Conservation (phyloP, 2,888 invertebrate species). For the Nycteola revayana region DNA sequence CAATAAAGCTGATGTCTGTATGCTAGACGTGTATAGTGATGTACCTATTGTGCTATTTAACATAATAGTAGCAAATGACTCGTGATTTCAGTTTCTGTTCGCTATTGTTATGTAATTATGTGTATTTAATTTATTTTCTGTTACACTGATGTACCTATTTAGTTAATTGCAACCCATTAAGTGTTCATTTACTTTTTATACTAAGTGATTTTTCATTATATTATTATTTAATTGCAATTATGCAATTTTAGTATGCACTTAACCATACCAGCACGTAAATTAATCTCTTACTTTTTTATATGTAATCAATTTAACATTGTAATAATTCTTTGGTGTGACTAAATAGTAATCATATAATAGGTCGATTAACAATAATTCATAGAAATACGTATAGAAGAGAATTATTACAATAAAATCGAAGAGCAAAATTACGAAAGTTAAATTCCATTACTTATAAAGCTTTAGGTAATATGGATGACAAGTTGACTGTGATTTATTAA, state of each 20-base stretch:
- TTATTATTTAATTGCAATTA: too few relatives aligned
- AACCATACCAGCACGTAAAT: too few relatives aligned
- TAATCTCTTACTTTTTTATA: too few relatives aligned
- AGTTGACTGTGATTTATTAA: slow-evolving; percentile 30
- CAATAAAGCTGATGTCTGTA: slow-evolving; percentile 14
- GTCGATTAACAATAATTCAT: too few relatives aligned
- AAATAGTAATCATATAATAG: too few relatives aligned
- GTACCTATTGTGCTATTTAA: slow-evolving; percentile 21
- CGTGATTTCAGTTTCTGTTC: slow-evolving; percentile 20
- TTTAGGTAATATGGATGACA: slow-evolving; percentile 15
- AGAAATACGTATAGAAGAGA: too few relatives aligned
- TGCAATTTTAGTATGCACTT: too few relatives aligned
- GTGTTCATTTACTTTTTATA: too few relatives aligned
- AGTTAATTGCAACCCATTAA: neutral
- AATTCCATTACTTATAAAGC: slow-evolving; percentile 25
- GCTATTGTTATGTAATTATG: slow-evolving; percentile 25
- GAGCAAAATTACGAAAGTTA: neutral
- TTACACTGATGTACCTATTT: slow-evolving; percentile 19
- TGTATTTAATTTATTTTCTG: slow-evolving; percentile 21
- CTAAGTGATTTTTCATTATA: too few relatives aligned
- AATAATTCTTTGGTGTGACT: too few relatives aligned
- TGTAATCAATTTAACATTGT: too few relatives aligned
- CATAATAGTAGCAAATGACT: slow-evolving; percentile 21
- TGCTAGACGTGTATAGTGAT: slow-evolving; percentile 10
- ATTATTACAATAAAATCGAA: too few relatives aligned